Evolutionary conservation across 2,888 invertebrate species (phyloP).

Genomic region (Ectropis crepuscularia): DNA sequence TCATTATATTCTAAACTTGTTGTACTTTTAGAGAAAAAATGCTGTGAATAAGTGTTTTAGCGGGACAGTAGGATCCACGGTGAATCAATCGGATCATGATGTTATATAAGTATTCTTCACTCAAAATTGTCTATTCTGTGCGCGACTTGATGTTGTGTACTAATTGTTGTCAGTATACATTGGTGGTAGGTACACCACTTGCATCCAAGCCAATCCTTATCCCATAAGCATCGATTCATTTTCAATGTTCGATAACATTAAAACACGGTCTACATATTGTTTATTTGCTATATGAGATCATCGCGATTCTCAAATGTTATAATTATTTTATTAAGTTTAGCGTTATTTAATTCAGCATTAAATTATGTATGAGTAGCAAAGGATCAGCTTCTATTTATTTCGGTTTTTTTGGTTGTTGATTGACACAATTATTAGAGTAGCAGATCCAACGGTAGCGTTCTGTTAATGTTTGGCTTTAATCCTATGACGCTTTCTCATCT

Average conservation of each 20-base stretch:
- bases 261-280: constrained; percentile 10
- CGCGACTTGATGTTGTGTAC: constrained; percentile 80
- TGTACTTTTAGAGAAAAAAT: too few relatives aligned
- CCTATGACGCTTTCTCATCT: constrained; percentile 40
- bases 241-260: constrained; percentile 37
- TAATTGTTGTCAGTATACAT: constrained; percentile 77
- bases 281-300: constrained; percentile 21
- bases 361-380: constrained; percentile 17
- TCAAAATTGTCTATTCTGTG: constrained; percentile 70
- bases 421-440: constrained; percentile 38
- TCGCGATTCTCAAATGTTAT: constrained; percentile 3
- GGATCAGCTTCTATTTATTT: constrained; percentile 5
- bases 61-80: background rate
- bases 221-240: constrained; percentile 53
- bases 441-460: constrained; percentile 27
- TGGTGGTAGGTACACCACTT: constrained; percentile 74
- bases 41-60: too few relatives aligned
- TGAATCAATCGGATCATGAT: constrained; percentile 8
- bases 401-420: constrained; percentile 30
- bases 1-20: too few relatives aligned
- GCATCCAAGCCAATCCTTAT: constrained; percentile 69
- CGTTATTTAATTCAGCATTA: constrained; percentile 30
- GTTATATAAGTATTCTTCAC: constrained; percentile 50
- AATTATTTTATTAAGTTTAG: constrained; percentile 24
- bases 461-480: constrained; percentile 37